Evolutionary conservation across 2,888 invertebrate genomes (phyloP).

Genomic region (Andrena fulva): DNA sequence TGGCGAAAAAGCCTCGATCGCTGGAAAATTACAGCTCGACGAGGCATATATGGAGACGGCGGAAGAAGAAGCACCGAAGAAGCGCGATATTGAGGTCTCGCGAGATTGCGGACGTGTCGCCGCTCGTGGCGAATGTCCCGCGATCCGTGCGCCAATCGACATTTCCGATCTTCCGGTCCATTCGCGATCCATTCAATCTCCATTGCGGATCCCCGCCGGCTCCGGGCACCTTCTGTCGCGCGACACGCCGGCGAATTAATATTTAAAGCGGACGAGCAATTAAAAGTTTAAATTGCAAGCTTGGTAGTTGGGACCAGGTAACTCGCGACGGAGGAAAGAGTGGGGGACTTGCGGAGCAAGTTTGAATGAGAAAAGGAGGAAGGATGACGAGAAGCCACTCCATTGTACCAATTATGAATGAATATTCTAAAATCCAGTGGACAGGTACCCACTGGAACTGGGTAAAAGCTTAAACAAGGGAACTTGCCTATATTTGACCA

Average conservation of each 20-base stretch:
- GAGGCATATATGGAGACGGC: background rate
- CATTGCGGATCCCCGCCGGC: background rate
- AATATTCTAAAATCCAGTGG: too few species aligned
- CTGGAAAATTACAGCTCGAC: slow-evolving; percentile 56
- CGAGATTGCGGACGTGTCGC: background rate
- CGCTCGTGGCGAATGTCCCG: too few species aligned
- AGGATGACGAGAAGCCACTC: background rate
- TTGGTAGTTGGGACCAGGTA: background rate
- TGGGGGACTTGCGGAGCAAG: background rate
- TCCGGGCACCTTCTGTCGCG: background rate
- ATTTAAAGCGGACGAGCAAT: slow-evolving; percentile 19
- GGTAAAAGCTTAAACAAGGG: too few species aligned
- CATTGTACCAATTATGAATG: too few species aligned
- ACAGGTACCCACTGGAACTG: too few species aligned
- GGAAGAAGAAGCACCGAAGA: slow-evolving; percentile 3
- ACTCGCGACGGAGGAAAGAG: background rate
- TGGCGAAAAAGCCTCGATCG: slow-evolving; percentile 51
- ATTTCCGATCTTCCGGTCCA: background rate
- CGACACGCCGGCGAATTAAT: background rate
- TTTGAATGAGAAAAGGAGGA: background rate
- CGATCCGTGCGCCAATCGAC: slow-evolving; percentile 4
- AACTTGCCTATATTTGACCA: too few species aligned
- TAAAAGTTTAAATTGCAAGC: slow-evolving; percentile 47
- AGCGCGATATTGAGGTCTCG: slow-evolving; percentile 6
- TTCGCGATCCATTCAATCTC: background rate